These are phyloP conservation scores for Aphelocoma californica DNA, from an alignment of 2,797 vertebrate genomes.

Conservation along the genomic window DNA sequence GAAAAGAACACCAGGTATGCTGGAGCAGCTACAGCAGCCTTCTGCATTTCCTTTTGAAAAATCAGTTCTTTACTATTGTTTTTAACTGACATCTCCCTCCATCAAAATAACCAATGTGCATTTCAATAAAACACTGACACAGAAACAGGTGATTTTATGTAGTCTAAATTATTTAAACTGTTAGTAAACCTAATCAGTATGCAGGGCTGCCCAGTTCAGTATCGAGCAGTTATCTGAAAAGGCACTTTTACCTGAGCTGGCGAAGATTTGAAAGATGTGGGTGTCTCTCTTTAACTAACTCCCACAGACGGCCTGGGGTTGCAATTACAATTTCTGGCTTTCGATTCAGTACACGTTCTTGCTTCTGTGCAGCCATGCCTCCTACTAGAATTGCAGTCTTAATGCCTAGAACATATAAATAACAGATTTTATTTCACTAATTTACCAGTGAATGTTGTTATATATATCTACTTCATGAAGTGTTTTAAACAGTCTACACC, in stretches of 20 bases:
- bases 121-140: not conserved
- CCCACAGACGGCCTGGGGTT: slow-evolving; percentile 95
- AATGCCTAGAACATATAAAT: slow-evolving; percentile 78
- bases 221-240: not conserved
- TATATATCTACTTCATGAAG: not conserved
- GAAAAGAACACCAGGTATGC: not conserved
- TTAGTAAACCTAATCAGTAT: not conserved
- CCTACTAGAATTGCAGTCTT: slow-evolving; percentile 91
- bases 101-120: not conserved
- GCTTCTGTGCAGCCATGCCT: slow-evolving; percentile 94
- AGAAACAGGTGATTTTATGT: not conserved
- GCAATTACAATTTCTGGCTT: slow-evolving; percentile 92
- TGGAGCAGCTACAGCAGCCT: not conserved
- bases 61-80: not conserved
- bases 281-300: slow-evolving; percentile 88
- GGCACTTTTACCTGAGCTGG: slow-evolving; percentile 82
- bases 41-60: not conserved
- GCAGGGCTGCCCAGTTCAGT: not conserved
- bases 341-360: slow-evolving; percentile 85
- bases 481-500: not conserved
- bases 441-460: not conserved
- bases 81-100: not conserved
- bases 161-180: not conserved
- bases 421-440: not conserved
- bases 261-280: slow-evolving; percentile 87